phyloP scores from a whole-genome alignment of 2,797 vertebrate species.

The Amblyopsis hoosieri region DNA sequence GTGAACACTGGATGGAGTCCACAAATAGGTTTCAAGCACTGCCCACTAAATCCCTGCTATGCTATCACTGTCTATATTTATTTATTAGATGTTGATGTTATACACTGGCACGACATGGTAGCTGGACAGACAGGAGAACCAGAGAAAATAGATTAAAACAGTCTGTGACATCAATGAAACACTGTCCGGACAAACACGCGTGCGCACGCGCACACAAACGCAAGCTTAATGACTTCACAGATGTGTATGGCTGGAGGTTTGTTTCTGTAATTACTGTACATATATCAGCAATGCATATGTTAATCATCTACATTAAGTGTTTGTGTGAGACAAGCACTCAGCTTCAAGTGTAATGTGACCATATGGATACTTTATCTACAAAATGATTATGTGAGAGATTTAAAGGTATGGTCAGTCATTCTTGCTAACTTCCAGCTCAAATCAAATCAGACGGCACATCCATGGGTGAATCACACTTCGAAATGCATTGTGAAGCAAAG shows the following conservation, averaged over 20 bases:
- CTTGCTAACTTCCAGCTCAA: too few species aligned
- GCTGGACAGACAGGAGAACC: too few species aligned
- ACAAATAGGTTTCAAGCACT: not conserved
- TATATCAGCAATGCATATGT: slow-evolving; percentile 67
- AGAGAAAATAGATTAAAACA: too few species aligned
- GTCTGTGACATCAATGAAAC: too few species aligned
- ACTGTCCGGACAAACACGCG: not conserved
- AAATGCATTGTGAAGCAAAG: too few species aligned
- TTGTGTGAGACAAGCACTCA: slow-evolving; percentile 36
- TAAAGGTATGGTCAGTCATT: too few species aligned
- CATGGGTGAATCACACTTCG: too few species aligned
- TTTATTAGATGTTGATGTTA: too few species aligned
- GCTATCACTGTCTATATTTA: too few species aligned
- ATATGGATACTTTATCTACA: slow-evolving; percentile 52
- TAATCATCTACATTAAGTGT: slow-evolving; percentile 62
- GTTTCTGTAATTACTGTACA: slow-evolving; percentile 60
- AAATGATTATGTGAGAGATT: slow-evolving; percentile 62
- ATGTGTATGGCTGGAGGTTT: slow-evolving; percentile 46
- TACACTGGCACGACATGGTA: too few species aligned
- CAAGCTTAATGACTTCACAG: slow-evolving; percentile 39
- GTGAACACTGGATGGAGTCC: not conserved
- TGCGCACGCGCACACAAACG: not conserved
- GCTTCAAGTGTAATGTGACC: slow-evolving; percentile 55
- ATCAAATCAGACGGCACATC: too few species aligned
- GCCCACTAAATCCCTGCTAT: too few species aligned